Conservation (phyloP, 2,797 vertebrate species). For the Poliocrania exsul region DNA sequence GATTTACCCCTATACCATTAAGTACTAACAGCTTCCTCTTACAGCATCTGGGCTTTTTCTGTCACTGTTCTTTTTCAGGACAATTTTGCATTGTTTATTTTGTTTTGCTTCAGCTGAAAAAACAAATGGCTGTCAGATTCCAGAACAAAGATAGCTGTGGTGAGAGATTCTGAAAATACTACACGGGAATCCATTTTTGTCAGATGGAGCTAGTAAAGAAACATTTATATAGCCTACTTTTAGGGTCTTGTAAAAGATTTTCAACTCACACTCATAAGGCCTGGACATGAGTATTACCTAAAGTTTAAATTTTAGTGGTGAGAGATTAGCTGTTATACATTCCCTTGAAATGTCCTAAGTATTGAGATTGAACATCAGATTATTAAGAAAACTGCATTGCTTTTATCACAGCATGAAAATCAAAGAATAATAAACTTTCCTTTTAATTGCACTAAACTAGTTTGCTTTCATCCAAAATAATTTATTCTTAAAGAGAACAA, state of each 20-base stretch:
- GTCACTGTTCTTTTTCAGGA: background rate
- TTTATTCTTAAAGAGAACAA: background rate
- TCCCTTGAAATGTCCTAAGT: background rate
- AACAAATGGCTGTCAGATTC: background rate
- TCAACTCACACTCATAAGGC: background rate
- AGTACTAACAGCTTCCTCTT: background rate
- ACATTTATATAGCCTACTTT: background rate
- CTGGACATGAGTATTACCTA: background rate
- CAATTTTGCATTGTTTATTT: background rate
- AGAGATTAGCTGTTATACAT: background rate
- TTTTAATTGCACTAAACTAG: background rate
- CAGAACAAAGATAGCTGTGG: background rate
- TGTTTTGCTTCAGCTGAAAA: slow-evolving; percentile 22
- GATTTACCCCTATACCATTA: background rate
- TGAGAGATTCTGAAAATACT: background rate
- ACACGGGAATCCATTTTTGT: background rate
- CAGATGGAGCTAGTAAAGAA: background rate
- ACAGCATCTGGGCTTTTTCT: background rate
- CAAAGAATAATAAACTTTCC: background rate
- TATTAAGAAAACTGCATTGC: background rate
- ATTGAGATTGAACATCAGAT: background rate
- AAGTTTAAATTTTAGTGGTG: background rate
- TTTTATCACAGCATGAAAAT: background rate
- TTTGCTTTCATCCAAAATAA: background rate
- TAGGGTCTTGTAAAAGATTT: background rate